phyloP scores from a whole-genome alignment of 2,797 vertebrate genomes.

The Arrhamphus sclerolepis region DNA sequence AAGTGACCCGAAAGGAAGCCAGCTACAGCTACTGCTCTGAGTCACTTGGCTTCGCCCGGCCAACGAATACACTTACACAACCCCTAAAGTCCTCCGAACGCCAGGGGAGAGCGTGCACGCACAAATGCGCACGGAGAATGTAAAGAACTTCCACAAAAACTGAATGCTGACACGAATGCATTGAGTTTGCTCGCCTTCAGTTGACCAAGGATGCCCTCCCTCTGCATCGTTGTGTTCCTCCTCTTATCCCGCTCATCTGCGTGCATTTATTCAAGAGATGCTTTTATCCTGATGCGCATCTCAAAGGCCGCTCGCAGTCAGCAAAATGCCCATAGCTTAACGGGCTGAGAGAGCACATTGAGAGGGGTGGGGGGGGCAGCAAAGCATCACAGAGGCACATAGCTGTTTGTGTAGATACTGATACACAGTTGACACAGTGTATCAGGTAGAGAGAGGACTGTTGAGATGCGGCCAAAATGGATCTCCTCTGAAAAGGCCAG shows the following conservation, averaged over 20 bases:
- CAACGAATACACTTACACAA: slow-evolving; percentile 70
- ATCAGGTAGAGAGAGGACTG: slow-evolving; percentile 52
- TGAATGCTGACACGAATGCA: slow-evolving; percentile 52
- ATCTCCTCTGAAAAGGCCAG: slow-evolving; percentile 71
- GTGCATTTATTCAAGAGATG: slow-evolving; percentile 56
- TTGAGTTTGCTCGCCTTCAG: slow-evolving; percentile 30
- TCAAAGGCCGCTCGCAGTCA: slow-evolving; percentile 58
- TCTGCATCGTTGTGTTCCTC: slow-evolving; percentile 27
- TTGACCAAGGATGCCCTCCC: slow-evolving; percentile 30
- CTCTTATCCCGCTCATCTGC: slow-evolving; percentile 35
- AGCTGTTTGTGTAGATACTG: slow-evolving; percentile 52
- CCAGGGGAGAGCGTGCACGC: slow-evolving; percentile 38
- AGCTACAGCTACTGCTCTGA: slow-evolving; percentile 73
- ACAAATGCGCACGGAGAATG: slow-evolving; percentile 33
- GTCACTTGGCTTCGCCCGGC: slow-evolving; percentile 70
- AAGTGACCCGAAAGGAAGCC: slow-evolving; percentile 82
- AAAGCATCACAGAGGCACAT: slow-evolving; percentile 15
- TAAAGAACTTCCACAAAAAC: no score
- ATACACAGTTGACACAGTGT: slow-evolving; percentile 34
- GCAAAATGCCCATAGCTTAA: slow-evolving; percentile 45
- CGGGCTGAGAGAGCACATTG: slow-evolving; percentile 8
- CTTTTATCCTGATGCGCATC: slow-evolving; percentile 60
- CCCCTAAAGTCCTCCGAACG: slow-evolving; percentile 46
- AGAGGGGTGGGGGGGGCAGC: no score
- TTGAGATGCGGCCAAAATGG: slow-evolving; percentile 59